Evolutionary conservation across 2,797 vertebrate species (phyloP), one percentile per base, ranked within the genome.

Genomic region (Poecile montanus): DNA sequence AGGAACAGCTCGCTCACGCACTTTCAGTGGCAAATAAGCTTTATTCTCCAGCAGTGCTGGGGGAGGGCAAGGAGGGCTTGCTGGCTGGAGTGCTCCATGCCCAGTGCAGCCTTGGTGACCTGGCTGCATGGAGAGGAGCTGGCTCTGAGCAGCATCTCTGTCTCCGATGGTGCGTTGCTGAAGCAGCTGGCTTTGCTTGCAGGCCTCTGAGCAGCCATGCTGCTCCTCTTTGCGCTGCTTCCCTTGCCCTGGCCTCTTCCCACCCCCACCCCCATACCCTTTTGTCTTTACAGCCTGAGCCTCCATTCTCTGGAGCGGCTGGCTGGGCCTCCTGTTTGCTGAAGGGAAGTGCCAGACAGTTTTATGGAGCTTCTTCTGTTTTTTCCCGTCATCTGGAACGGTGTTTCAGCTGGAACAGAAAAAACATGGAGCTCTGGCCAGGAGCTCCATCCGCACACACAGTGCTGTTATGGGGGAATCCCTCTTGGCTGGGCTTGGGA

Each of bases 221-320:
- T 90, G 11, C 85, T 87, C 50, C 51, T 88, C 77, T 71, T 14
- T 19, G 2, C 17, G 0, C 45, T 7, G 70, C 71, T 95, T 92
- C 91, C 96, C 94, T 96, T 73, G 66, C 60, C 71, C 74, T 93
- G 95, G 91, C 94, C 96, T 75, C 95, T 72, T 84, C 66, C 93
- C 51, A 60, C 20, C 45, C 45, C 20, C 44, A 40, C 67, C 44
- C 74, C 21, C 25, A 29, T 15, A 2, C 29, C 74, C 61, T 90
- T 91, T 95, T 94, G 88, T 94, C 86, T 88, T 65, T 85, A 80
- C 58, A 87, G 85, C 71, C 62, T 15, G 73, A 81, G 80, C 89
- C 89, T 81, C 88, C 89, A 86, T 88, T 87, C 77, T 85, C 71
- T n/a, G 58, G 32, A 67, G 42, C 18, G 8, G 12, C 81, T 87